A percentile compares a stretch with the other conserved stretches of the same genome.
Conservation (phyloP, 2,888 invertebrate species). For the Mamestra brassicae region DNA sequence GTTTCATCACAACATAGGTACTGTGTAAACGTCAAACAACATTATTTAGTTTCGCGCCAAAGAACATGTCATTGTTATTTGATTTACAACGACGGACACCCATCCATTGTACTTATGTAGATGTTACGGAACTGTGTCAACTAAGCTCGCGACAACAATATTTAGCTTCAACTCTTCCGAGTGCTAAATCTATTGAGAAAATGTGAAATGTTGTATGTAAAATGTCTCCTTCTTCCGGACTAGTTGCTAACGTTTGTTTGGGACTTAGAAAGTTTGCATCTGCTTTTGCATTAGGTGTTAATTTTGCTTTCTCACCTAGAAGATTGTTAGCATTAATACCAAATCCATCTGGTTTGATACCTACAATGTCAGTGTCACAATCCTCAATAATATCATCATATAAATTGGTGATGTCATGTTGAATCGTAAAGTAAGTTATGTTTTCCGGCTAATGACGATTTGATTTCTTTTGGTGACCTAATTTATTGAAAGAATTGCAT, state of each 20-base stretch:
- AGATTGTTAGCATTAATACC: background rate
- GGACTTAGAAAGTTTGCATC: slow-evolving; percentile 18
- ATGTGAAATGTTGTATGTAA: slow-evolving; percentile 29
- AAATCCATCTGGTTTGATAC: background rate
- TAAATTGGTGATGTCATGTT: background rate
- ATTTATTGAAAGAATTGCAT: background rate
- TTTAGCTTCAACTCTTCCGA: slow-evolving; percentile 5
- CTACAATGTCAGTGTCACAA: background rate
- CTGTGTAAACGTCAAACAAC: slow-evolving; percentile 64
- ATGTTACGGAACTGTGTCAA: slow-evolving; percentile 53
- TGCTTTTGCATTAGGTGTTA: background rate
- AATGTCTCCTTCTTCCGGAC: slow-evolving; percentile 38
- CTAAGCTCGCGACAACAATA: slow-evolving; percentile 29
- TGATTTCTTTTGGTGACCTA: too few species aligned
- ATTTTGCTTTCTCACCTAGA: background rate
- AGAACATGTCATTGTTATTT: slow-evolving; percentile 71
- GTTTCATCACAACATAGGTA: slow-evolving; percentile 31
- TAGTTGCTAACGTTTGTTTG: slow-evolving; percentile 13
- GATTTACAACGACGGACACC: slow-evolving; percentile 72
- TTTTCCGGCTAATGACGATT: background rate
- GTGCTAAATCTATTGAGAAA: slow-evolving; percentile 45
- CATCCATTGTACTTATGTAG: slow-evolving; percentile 50
- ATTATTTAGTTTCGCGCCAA: slow-evolving; percentile 64
- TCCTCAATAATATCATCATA: background rate
- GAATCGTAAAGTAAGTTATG: too few species aligned